Conservation (phyloP, 2,113 vertebrate species). For the Riparia riparia region DNA sequence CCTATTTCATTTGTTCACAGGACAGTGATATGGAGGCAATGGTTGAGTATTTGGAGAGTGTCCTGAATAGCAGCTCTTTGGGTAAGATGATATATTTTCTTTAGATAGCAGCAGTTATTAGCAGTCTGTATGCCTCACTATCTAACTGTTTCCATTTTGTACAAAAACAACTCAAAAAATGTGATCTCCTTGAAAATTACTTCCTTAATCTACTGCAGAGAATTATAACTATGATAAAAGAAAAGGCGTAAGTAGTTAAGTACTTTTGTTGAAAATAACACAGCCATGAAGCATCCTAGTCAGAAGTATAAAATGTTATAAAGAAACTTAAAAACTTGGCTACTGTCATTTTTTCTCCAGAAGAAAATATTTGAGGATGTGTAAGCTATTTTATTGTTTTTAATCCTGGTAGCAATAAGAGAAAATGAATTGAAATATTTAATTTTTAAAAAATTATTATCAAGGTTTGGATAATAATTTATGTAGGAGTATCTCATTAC, state of each 20-base stretch:
- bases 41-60: slow-evolving; percentile 82
- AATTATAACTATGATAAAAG: neutral
- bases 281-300: neutral
- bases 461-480: neutral
- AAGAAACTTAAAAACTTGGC: neutral
- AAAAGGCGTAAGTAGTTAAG: neutral
- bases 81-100: slow-evolving; percentile 56
- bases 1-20: slow-evolving; percentile 62
- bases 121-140: neutral
- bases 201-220: neutral
- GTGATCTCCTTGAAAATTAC: neutral
- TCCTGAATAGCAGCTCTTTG: slow-evolving; percentile 69
- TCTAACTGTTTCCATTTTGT: neutral
- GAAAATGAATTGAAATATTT: neutral
- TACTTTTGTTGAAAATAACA: neutral
- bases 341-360: neutral
- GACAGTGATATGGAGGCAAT: slow-evolving; percentile 84
- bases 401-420: neutral
- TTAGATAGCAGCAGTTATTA: neutral
- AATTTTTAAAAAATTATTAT: neutral
- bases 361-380: neutral
- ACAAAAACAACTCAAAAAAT: neutral
- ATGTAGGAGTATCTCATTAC: neutral
- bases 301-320: neutral
- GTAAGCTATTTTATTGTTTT: neutral